A percentile compares a stretch with the other conserved stretches of the same genome.
Evolutionary conservation across 2,113 vertebrate genomes (phyloP).

Genomic region (Actenoides lindsayi): DNA sequence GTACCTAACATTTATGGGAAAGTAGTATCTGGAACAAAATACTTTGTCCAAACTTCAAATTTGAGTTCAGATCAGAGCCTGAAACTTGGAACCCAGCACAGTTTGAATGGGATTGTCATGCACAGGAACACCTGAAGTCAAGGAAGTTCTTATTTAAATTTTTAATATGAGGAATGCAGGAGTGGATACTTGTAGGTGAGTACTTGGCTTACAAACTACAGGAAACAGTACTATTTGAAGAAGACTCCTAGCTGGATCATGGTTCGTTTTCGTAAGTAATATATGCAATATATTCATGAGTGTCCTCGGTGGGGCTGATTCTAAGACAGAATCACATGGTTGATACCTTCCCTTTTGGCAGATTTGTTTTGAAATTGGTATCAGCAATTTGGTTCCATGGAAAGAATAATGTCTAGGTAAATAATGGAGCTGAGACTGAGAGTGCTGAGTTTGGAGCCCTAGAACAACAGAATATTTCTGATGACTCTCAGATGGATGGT

Average conservation of each 20-base stretch:
- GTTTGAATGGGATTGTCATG: not conserved
- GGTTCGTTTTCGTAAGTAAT: slow-evolving; percentile 21
- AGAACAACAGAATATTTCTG: slow-evolving; percentile 61
- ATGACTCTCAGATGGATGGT: slow-evolving; percentile 62
- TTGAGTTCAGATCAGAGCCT: not conserved
- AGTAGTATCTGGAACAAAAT: not conserved
- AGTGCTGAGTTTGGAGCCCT: slow-evolving; percentile 36
- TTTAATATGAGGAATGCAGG: not conserved
- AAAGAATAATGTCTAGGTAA: slow-evolving; percentile 59
- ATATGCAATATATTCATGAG: not conserved
- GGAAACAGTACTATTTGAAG: not conserved
- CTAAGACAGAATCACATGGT: slow-evolving; percentile 34
- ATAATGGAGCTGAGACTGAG: slow-evolving; percentile 61
- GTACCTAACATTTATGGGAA: not conserved
- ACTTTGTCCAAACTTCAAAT: not conserved
- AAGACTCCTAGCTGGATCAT: not conserved
- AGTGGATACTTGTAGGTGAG: not conserved
- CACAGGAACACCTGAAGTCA: not conserved
- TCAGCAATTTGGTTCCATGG: slow-evolving; percentile 31
- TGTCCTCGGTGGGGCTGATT: slow-evolving; percentile 14
- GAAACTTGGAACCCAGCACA: not conserved
- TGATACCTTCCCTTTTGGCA: slow-evolving; percentile 52
- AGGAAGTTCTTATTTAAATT: not conserved
- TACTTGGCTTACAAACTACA: not conserved
- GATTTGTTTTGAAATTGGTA: slow-evolving; percentile 61